Conservation (phyloP, 2,888 invertebrate genomes). For the Rapana venosa region DNA sequence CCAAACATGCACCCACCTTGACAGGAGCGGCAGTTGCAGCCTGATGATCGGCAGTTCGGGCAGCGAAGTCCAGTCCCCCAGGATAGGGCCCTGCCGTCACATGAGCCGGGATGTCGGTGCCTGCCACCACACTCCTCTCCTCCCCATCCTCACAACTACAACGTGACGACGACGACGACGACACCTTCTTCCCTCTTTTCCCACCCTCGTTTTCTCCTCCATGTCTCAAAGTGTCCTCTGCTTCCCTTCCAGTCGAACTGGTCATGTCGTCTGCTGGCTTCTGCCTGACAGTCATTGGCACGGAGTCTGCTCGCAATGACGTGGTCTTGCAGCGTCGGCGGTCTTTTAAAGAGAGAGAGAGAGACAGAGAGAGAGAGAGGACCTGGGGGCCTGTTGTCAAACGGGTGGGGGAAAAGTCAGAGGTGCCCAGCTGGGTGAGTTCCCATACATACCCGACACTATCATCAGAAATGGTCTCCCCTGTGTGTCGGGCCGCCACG, state of each 20-base stretch:
- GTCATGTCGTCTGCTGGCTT: constrained; percentile 7
- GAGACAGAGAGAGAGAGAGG: background rate
- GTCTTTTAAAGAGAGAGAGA: constrained; percentile 13
- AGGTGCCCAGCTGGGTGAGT: constrained; percentile 33
- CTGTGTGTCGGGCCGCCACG: background rate
- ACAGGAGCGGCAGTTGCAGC: constrained; percentile 42
- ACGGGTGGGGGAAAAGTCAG: constrained; percentile 12
- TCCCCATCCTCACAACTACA: background rate
- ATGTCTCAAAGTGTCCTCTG: constrained; percentile 24
- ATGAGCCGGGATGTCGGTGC: constrained; percentile 50
- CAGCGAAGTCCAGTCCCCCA: constrained; percentile 51
- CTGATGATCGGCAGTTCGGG: constrained; percentile 48
- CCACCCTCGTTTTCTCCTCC: background rate
- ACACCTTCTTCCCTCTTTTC: background rate
- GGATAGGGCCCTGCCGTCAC: constrained; percentile 55
- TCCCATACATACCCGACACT: constrained; percentile 36
- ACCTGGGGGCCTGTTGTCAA: background rate
- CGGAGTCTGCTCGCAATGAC: background rate
- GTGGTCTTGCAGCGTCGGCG: background rate
- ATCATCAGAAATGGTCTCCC: background rate
- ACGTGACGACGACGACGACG: background rate
- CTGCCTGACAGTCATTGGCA: constrained; percentile 28
- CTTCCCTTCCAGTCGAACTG: constrained; percentile 36
- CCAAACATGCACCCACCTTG: constrained; percentile 48
- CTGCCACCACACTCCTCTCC: constrained; percentile 51